Percentiles rank a stretch among this genome's conserved stretches.
phyloP scores from a whole-genome alignment of 2,888 invertebrate species.

The Hesperia comma region DNA sequence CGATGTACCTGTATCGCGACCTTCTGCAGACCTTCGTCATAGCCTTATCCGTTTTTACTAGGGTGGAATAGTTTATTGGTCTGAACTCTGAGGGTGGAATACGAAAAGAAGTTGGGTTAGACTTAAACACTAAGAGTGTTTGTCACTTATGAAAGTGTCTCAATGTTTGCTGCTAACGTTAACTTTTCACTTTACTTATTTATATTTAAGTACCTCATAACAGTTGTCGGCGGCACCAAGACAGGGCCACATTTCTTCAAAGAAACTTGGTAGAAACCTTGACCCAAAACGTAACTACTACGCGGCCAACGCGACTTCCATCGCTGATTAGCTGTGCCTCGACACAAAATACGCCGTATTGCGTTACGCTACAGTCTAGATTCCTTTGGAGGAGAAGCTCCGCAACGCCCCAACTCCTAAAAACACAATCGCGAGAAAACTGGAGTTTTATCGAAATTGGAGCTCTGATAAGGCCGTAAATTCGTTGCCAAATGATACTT shows the following conservation, averaged over 20 bases:
- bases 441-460: slow-evolving; percentile 6
- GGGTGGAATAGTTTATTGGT: no score
- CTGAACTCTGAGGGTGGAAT: no score
- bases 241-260: not conserved
- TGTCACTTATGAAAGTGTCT: no score
- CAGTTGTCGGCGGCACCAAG: not conserved
- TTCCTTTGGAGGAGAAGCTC: not conserved
- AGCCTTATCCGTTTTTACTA: no score
- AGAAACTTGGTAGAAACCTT: not conserved
- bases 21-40: no score
- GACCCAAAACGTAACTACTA: slow-evolving; percentile 1
- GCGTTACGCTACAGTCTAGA: not conserved
- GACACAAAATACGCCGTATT: not conserved
- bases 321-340: not conserved
- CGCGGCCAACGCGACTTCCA: slow-evolving; percentile 1
- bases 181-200: no score
- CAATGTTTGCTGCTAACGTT: no score
- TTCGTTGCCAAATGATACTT: not conserved
- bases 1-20: no score
- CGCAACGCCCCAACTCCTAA: not conserved
- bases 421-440: slow-evolving; percentile 1
- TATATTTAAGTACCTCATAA: not conserved
- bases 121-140: no score
- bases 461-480: not conserved
- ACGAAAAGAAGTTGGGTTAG: no score